Evolutionary conservation across 1,140 invertebrate species (phyloP).

Genomic region (Macrobrachium nipponense): DNA sequence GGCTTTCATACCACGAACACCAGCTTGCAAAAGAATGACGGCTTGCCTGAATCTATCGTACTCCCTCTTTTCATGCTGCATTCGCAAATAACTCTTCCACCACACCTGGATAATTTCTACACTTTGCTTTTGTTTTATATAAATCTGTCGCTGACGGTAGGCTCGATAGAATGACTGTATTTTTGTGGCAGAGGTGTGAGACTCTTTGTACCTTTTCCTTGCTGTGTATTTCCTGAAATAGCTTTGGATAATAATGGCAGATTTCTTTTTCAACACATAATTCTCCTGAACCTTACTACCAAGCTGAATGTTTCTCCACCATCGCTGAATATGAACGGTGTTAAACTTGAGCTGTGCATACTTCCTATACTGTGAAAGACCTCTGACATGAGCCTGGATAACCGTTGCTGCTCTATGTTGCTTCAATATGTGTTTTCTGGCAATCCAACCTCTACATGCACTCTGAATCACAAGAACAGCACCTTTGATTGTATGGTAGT

Average conservation of each 20-base stretch:
- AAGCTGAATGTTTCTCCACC: conserved; percentile 32
- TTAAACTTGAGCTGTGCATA: conserved; percentile 5
- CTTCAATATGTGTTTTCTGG: conserved; percentile 11
- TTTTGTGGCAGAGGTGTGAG: conserved; percentile 15
- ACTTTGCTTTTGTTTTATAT: conserved; percentile 12
- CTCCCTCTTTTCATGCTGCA: neutral
- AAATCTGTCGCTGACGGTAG: neutral
- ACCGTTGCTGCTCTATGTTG: conserved; percentile 33
- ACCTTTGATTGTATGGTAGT: conserved; percentile 15
- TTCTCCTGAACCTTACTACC: neutral
- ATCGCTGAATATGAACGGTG: conserved; percentile 29
- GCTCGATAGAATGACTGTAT: conserved; percentile 32
- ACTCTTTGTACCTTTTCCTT: neutral
- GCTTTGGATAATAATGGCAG: conserved; percentile 34
- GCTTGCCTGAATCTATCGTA: neutral
- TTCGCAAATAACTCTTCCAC: conserved; percentile 8
- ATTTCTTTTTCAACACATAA: neutral
- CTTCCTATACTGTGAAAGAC: neutral
- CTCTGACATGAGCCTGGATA: conserved; percentile 34
- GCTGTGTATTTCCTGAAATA: conserved; percentile 13
- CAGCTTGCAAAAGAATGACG: neutral
- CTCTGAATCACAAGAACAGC: conserved; percentile 33
- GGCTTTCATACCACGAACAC: conserved; percentile 1
- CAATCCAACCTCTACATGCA: conserved; percentile 32
- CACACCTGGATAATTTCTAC: conserved; percentile 21